Evolutionary conservation across 2,113 vertebrate genomes (phyloP), one percentile per base, ranked within the genome.

Genomic region (Solea solea): DNA sequence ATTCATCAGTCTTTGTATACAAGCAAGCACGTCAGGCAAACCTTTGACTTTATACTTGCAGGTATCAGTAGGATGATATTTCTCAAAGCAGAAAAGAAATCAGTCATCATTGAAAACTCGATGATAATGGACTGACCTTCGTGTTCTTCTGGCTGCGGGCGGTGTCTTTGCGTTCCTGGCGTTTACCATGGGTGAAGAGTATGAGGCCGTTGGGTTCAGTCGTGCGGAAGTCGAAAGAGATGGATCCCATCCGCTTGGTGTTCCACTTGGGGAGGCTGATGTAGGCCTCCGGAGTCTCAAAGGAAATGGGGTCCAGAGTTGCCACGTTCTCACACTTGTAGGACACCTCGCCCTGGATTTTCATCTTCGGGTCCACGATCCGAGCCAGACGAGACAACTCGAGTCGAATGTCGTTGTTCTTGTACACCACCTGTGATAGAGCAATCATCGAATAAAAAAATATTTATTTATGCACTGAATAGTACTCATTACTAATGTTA

Each of bases 231-330:
- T 99, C 98, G 5, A 99, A 99, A 2, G 98, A 98, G 77, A 98
- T 99, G 56, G 98, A 99, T 41, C 98, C 98, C 97, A 98, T 98
- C 40, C 97, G 93, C 72, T 99, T 99, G 72, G 97, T 99, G 90
- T 99, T 99, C 98, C 98, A 99, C 71, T 99, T 99, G 42, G 98
- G 98, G 27, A 99, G 93, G 82, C 97, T 98, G 90, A 99, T 99
- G 73, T 95, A 98, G 54, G 98, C 97, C 85, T 99, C 97, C 0
- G 98, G 98, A n/a, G 95, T 99, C 93, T 98, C 97, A 2, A 99
- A 99, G 67, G 95, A 98, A 81, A 99, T 99, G 49, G 98, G 98
- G 84, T 99, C 98, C 86, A 99, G 83, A 0, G 98, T 99, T 68
- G 98, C 96, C 75, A 99, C 98, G 15, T 98, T 98, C 88, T 99